phyloP scores from a whole-genome alignment of 2,888 invertebrate species.

The Idaea aversata region DNA sequence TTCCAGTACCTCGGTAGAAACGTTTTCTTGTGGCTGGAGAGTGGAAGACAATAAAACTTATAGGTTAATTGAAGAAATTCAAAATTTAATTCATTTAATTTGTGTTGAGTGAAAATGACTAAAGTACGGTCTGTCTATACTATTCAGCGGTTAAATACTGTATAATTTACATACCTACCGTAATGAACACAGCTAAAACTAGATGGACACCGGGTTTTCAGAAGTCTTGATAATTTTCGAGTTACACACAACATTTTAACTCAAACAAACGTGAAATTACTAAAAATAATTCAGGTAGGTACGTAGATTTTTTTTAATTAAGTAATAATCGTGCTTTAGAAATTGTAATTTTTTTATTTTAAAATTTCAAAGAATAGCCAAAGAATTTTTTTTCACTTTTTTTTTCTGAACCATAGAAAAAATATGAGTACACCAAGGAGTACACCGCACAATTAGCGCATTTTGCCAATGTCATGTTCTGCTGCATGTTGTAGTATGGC shows the following conservation, averaged over 20 bases:
- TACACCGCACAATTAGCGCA: too few relatives aligned
- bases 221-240: background rate
- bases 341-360: too few relatives aligned
- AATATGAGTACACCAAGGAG: too few relatives aligned
- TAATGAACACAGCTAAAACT: background rate
- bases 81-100: background rate
- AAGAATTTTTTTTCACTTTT: too few relatives aligned
- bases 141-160: background rate
- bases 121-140: background rate
- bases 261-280: too few relatives aligned
- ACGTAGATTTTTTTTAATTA: too few relatives aligned
- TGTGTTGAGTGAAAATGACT: background rate
- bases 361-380: too few relatives aligned
- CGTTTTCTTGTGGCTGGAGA: constrained; percentile 79
- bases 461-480: too few relatives aligned
- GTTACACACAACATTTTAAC: background rate
- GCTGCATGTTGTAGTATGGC: too few relatives aligned
- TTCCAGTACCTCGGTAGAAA: constrained; percentile 87
- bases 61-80: background rate
- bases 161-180: background rate
- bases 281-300: too few relatives aligned
- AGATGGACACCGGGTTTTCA: background rate
- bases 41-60: background rate
- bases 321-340: too few relatives aligned
- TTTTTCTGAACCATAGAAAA: too few relatives aligned